Evolutionary conservation across 2,888 invertebrate genomes (phyloP).

Genomic region (Acrobasis repandana): DNA sequence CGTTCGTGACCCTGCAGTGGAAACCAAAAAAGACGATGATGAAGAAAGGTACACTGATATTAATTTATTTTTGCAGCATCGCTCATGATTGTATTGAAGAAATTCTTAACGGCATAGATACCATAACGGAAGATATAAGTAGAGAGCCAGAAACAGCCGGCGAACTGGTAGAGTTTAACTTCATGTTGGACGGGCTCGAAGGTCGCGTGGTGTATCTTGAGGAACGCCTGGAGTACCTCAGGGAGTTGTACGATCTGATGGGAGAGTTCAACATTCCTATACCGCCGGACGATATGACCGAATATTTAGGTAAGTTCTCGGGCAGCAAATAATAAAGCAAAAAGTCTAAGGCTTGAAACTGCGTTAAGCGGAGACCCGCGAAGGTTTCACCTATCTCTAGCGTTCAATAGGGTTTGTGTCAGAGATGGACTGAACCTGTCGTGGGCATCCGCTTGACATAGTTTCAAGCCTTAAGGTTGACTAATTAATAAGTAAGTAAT

Average conservation of each 20-base stretch:
- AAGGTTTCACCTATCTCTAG: too few species aligned
- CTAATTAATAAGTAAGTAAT: too few species aligned
- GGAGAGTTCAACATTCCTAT: conserved; percentile 90
- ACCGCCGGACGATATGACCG: conserved; percentile 87
- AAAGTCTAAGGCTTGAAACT: too few species aligned
- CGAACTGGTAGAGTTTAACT: conserved; percentile 88
- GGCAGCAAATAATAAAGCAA: background rate
- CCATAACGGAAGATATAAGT: conserved; percentile 85
- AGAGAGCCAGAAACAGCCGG: conserved; percentile 87
- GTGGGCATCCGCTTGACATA: too few species aligned
- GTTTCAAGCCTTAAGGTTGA: too few species aligned
- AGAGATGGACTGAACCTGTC: too few species aligned
- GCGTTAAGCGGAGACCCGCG: too few species aligned
- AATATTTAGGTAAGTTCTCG: conserved; percentile 71
- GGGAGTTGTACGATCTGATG: conserved; percentile 92
- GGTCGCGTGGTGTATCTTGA: conserved; percentile 87
- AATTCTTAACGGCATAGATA: conserved; percentile 84
- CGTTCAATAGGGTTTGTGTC: too few species aligned
- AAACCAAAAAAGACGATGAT: too few species aligned
- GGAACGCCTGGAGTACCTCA: conserved; percentile 88
- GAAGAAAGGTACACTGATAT: background rate
- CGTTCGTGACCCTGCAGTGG: too few species aligned
- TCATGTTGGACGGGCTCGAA: conserved; percentile 86
- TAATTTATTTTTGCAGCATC: conserved; percentile 68
- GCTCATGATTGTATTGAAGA: conserved; percentile 84